Base-by-base conservation (phyloP, 2,113 vertebrate genomes). In the Octodon degus region DNA sequence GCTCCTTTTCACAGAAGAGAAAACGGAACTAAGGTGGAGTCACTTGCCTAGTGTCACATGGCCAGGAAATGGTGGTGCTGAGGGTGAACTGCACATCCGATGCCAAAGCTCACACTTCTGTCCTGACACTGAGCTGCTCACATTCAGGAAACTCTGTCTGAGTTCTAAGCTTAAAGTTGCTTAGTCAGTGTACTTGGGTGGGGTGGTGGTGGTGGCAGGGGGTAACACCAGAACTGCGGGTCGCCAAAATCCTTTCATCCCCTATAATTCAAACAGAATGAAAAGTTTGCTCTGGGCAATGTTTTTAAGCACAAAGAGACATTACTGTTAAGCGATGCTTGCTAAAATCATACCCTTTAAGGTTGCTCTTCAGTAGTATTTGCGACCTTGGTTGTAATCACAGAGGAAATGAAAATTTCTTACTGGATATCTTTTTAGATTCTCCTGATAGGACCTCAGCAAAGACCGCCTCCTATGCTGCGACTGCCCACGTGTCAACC, bases 221-320 rank as follows among this genome's bases (percentile, higher is more conserved):
- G 65, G 17, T 67, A 79, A 34, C 27, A 47, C 60, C 77, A 32
- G 7, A 89, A 91, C 25, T 8, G 12, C 30, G 17, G 19, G 40
- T 34, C 34, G 50, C 34, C 74, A 86, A 93, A 90, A 62, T 24
- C 43, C 77, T 65, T 70, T 72, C 81, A 40, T 13, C 10, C 47
- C 43, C 90, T 79, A 65, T 83, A 79, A 62, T 25, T 67, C 84
- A 94, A 86, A 94, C 12, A 70, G 30, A 25, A 83, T 14, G 77
- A 79, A 60, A 86, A 34, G 19, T 34, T 67, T 87, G 47, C 40
- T 63, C 13, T n/a, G 80, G 80, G 30, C 0, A 37, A 14, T 89
- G 19, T 89, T 89, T 89, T 12, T 77, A 91, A 62, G 84, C 17
- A 88, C 67, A 74, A 85, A 92, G 7, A 77, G 25, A 50, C 32